Conservation (phyloP, 2,888 invertebrate species). For the Rhodophaea formosa region DNA sequence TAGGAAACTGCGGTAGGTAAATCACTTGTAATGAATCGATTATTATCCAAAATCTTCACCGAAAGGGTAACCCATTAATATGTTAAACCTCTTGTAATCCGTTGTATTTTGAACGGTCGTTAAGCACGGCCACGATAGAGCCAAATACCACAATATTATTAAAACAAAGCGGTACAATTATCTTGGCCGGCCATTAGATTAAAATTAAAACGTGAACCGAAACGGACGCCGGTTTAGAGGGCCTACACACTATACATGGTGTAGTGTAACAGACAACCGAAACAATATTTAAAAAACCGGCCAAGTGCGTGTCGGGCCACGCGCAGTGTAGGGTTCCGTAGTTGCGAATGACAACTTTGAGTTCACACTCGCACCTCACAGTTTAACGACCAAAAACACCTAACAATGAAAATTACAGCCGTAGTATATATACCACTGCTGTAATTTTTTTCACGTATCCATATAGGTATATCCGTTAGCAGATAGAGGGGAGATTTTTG, state of each 20-base stretch:
- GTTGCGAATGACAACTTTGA: no score
- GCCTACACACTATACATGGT: not conserved
- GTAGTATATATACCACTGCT: no score
- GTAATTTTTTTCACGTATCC: no score
- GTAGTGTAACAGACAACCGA: no score
- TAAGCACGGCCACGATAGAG: not conserved
- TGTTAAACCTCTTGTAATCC: conserved; percentile 5
- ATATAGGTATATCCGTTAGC: no score
- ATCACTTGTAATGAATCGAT: not conserved
- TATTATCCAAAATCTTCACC: not conserved
- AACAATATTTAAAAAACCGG: no score
- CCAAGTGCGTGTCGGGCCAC: no score
- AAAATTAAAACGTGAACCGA: conserved; percentile 14
- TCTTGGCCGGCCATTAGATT: conserved; percentile 15
- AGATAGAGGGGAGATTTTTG: no score
- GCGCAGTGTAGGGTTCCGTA: no score
- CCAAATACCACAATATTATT: not conserved
- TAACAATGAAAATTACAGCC: no score
- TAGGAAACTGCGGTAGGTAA: not conserved
- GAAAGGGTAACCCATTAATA: not conserved
- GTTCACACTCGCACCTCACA: no score
- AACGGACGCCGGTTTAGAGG: not conserved
- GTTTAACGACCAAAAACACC: no score
- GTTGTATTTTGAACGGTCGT: not conserved
- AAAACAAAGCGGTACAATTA: conserved; percentile 22